phyloP scores from a whole-genome alignment of 2,888 invertebrate genomes.

The Macrophya annulata region DNA sequence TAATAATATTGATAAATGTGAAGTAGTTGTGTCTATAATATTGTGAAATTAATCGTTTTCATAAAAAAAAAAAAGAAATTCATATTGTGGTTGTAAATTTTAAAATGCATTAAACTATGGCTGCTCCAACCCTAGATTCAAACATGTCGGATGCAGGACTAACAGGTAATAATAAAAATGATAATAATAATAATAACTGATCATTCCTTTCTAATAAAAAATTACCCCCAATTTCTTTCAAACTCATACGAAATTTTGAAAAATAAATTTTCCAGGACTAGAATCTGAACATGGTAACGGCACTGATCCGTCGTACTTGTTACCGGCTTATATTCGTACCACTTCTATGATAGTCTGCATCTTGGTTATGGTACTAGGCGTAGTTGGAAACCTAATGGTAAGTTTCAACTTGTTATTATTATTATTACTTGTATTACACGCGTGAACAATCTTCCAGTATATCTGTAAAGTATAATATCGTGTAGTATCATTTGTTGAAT shows the following conservation, averaged over 20 bases:
- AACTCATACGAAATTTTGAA: neutral
- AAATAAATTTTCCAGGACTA: neutral
- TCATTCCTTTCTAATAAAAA: neutral
- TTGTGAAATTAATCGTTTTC: neutral
- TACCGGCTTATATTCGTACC: conserved; percentile 93
- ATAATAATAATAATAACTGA: neutral
- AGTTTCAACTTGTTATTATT: conserved; percentile 55
- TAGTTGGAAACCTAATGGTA: conserved; percentile 95
- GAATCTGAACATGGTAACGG: conserved; percentile 66
- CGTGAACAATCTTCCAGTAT: neutral
- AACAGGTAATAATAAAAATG: neutral
- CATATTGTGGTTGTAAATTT: neutral
- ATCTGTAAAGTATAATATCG: neutral
- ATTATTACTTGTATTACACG: conserved; percentile 16
- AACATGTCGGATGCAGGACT: conserved; percentile 19
- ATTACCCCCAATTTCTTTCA: neutral
- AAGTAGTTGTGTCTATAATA: neutral
- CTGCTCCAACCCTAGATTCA: conserved; percentile 8
- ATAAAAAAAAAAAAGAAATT: neutral
- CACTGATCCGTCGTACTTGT: conserved; percentile 77
- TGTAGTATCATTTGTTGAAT: neutral
- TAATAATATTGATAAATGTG: neutral
- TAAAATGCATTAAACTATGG: neutral
- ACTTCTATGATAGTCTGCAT: conserved; percentile 95
- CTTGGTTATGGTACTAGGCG: conserved; percentile 93